Base-by-base conservation (phyloP, 2,113 vertebrate species). In the Monopterus albus region DNA sequence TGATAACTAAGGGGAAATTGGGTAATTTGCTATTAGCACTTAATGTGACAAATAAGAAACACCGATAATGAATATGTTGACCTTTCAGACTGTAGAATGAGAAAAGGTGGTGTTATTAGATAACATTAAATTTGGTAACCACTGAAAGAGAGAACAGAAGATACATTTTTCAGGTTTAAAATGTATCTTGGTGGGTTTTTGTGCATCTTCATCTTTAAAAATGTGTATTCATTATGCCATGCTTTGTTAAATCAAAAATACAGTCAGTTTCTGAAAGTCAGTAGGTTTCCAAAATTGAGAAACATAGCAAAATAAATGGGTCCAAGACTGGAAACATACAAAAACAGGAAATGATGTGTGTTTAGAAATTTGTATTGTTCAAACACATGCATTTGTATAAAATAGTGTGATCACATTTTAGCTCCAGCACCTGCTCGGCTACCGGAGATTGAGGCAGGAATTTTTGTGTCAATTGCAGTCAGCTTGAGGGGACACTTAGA, bases 401-500 rank as follows among this genome's bases (percentile, higher is more conserved):
- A 76, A 58, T 12, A 18, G 23, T 43, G 17, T 20, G 29, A 65
- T 33, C 57, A 51, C 42, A 46, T 61, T 74, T 75, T 40, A 51
- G 35, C 50, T 66, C 39, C 55, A 55, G 47, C 62, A 56, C 43
- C 59, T 43, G 59, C 63, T 75, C 55, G 20, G 64, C 52, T 40
- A 21, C 38, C 42, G 26, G 33, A 42, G 25, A 66, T 50, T 26
- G 42, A 84, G 58, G 69, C 58, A 46, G 38, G 63, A 78, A 47
- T 57, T 75, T 66, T 47, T 75, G 71, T 59, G 69, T 75, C 73
- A 9, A 49, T 40, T 86, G 72, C 60, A 55, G 50, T 60, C 56
- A 25, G 59, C 78, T 59, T 69, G 57, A 72, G 59, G 57, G 72
- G 78, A 85, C 71, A 83, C 67, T 74, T 78, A 46, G 23, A 62